Conservation (phyloP, 37 sponge, comb jelly and placozoan species). For the Beroe ovata region DNA sequence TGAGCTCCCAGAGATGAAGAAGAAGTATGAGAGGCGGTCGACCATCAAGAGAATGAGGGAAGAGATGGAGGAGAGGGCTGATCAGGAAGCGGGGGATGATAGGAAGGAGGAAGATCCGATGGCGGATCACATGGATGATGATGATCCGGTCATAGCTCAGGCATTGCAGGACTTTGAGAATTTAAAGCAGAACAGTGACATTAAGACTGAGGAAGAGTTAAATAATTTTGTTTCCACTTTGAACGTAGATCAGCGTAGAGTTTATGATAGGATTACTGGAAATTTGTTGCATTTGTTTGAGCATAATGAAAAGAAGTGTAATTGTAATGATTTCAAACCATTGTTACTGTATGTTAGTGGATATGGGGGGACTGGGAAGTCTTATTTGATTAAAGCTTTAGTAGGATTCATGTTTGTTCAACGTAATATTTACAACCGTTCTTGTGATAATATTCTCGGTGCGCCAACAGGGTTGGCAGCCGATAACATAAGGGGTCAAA, state of each 20-base stretch:
- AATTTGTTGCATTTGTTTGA: neutral
- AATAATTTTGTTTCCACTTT: neutral
- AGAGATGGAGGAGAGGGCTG: neutral
- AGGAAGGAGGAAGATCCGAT: neutral
- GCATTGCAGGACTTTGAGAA: neutral
- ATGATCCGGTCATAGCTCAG: neutral
- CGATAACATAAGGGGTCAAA: conserved; percentile 66
- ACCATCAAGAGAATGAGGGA: neutral
- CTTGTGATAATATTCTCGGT: conserved; percentile 2
- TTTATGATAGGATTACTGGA: conserved; percentile 2
- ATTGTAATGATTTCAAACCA: neutral
- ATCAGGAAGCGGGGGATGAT: neutral
- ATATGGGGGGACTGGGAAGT: conserved; percentile 72
- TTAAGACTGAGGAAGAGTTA: neutral
- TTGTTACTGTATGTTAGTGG: conserved; percentile 68
- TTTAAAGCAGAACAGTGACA: neutral
- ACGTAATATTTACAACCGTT: neutral
- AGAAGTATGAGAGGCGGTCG: neutral
- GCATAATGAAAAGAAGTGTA: neutral
- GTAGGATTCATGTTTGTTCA: conserved; percentile 8
- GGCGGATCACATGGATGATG: neutral
- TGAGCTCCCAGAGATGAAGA: neutral
- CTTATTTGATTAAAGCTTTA: conserved; percentile 70
- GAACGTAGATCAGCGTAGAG: conserved; percentile 12
- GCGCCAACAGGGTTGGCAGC: conserved; percentile 72